Evolutionary conservation across 2,797 vertebrate species (phyloP).

Genomic region (Mormyrops boulengeri): DNA sequence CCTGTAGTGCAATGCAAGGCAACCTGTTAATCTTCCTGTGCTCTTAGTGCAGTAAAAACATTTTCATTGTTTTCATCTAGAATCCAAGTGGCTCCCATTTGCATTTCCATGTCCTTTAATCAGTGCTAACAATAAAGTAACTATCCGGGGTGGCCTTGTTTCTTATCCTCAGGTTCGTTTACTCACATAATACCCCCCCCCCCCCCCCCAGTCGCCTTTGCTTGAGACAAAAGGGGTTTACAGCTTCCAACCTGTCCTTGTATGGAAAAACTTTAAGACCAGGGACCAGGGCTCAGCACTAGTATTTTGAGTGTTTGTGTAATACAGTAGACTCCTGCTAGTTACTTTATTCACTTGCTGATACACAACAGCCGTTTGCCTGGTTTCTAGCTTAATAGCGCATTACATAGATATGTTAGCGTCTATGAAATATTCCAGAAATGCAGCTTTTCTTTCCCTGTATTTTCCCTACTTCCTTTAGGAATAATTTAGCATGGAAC

Average conservation of each 20-base stretch:
- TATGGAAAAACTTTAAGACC: not conserved
- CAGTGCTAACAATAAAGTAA: not conserved
- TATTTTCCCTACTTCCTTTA: not conserved
- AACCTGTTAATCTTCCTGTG: not conserved
- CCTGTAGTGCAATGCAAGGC: not conserved
- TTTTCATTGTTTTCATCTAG: not conserved
- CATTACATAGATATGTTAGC: not conserved
- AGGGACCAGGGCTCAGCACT: not conserved
- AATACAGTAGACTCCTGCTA: not conserved
- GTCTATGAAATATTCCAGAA: not conserved
- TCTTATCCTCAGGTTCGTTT: not conserved
- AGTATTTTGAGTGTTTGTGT: not conserved
- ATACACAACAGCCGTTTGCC: not conserved
- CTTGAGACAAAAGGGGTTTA: not conserved
- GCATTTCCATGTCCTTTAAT: not conserved
- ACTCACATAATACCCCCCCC: not conserved
- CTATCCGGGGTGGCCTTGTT: not conserved
- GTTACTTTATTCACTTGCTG: not conserved
- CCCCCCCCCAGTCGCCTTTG: not conserved
- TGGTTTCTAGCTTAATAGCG: not conserved
- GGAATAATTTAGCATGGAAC: not conserved
- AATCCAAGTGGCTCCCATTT: not conserved
- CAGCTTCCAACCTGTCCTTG: constrained; percentile 4
- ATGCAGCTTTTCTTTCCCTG: not conserved
- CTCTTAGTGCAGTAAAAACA: not conserved